Evolutionary conservation across 1,140 invertebrate species (phyloP).

Genomic region (Sarcophaga bullata): DNA sequence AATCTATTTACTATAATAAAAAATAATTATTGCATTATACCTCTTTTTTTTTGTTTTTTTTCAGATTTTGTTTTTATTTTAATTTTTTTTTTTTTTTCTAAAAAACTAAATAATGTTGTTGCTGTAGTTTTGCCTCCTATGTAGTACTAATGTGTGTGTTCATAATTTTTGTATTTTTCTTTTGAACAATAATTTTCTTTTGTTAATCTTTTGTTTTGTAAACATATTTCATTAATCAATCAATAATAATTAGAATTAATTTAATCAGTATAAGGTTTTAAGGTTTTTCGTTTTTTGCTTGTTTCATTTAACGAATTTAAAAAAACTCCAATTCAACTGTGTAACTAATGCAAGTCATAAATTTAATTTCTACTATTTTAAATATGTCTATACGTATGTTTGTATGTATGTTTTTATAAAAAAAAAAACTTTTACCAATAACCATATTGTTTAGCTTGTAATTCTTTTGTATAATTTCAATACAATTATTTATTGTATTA

Average conservation of each 20-base stretch:
- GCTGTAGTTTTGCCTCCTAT: constrained; percentile 3
- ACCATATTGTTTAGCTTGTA: neutral
- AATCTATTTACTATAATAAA: neutral
- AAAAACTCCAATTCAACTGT: constrained; percentile 10
- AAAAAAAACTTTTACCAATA: neutral
- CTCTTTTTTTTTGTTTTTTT: neutral
- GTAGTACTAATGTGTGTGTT: neutral
- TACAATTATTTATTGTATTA: too few species aligned
- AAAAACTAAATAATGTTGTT: constrained; percentile 2
- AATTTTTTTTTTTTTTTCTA: neutral
- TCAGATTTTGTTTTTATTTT: constrained; percentile 3
- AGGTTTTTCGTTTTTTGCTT: neutral
- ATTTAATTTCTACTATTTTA: neutral
- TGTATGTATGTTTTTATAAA: too few species aligned
- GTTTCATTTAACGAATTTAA: neutral
- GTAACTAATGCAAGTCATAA: constrained; percentile 6
- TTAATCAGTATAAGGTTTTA: neutral
- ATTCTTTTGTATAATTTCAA: too few species aligned
- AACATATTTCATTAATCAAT: constrained; percentile 10
- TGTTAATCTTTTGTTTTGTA: neutral
- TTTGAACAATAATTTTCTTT: neutral
- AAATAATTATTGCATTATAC: neutral
- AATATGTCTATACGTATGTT: neutral
- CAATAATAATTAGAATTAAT: neutral
- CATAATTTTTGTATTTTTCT: neutral